These are phyloP conservation scores for Phalacrocorax pelagicus DNA, from an alignment of 2,113 vertebrate genomes.

Conservation along the genomic window DNA sequence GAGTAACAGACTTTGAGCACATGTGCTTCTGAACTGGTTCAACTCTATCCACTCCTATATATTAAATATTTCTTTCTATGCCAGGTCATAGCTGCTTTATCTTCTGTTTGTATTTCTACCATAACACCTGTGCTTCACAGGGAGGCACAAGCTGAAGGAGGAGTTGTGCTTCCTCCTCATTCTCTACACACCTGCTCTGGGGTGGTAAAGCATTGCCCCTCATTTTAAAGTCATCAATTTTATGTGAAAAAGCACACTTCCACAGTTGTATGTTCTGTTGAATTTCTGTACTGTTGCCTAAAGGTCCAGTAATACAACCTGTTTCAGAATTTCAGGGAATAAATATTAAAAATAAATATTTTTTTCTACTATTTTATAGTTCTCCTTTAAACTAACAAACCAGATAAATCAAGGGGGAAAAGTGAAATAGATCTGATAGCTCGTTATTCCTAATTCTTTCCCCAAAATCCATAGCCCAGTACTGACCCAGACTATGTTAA, in stretches of 20 bases:
- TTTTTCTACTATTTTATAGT: neutral
- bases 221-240: neutral
- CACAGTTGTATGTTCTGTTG: neutral
- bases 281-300: neutral
- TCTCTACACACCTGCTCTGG: neutral
- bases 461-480: neutral
- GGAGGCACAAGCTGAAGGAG: neutral
- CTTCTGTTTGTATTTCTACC: neutral
- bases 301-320: neutral
- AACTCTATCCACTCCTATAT: neutral
- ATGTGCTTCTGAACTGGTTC: neutral
- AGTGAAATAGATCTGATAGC: neutral
- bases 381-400: neutral
- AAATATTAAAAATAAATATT: neutral
- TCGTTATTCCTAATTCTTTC: neutral
- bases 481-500: neutral
- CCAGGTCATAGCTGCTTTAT: neutral
- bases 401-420: neutral
- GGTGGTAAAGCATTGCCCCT: neutral
- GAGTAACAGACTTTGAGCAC: neutral
- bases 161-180: neutral
- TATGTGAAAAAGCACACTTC: neutral
- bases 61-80: neutral
- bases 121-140: neutral
- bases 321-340: neutral